These are phyloP conservation scores for Tillus elongatus DNA, from an alignment of 2,888 invertebrate species.

Conservation along the genomic window DNA sequence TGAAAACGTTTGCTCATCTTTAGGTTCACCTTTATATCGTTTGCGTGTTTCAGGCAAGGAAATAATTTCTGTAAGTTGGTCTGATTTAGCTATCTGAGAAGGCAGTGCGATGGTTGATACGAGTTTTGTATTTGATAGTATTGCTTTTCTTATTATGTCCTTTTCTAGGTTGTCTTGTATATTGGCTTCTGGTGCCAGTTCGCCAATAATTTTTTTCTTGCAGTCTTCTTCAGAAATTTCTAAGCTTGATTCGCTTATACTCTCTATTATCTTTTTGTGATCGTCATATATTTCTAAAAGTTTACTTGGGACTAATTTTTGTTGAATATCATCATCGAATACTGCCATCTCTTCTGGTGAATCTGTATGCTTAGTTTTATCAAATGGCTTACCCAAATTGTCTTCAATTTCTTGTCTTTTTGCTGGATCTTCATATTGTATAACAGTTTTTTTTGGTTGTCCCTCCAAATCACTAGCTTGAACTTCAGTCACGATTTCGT, in stretches of 20 bases:
- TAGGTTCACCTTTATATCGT: too few species aligned
- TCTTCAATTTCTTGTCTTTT: conserved; percentile 10
- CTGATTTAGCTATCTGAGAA: conserved; percentile 14
- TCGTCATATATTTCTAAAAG: conserved; percentile 16
- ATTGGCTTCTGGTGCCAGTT: background rate
- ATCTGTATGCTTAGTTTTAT: too few species aligned
- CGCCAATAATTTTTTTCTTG: background rate
- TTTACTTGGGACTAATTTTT: conserved; percentile 9
- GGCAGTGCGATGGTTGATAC: conserved; percentile 32
- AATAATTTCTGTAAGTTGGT: conserved; percentile 18
- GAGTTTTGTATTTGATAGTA: conserved; percentile 30
- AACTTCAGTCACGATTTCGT: background rate
- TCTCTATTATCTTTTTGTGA: conserved; percentile 22
- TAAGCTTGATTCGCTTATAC: conserved; percentile 16
- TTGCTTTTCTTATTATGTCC: conserved; percentile 29
- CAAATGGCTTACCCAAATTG: too few species aligned
- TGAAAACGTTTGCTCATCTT: conserved; percentile 14
- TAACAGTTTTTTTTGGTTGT: too few species aligned
- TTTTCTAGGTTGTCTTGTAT: conserved; percentile 10
- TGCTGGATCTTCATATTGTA: too few species aligned
- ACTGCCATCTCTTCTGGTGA: background rate
- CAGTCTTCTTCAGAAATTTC: background rate
- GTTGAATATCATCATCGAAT: conserved; percentile 4
- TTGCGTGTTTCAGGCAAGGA: conserved; percentile 10
- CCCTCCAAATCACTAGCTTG: too few species aligned